A percentile compares a stretch with the other conserved stretches of the same genome.
phyloP scores from a whole-genome alignment of 2,888 invertebrate genomes.

The Frankliniella fusca region DNA sequence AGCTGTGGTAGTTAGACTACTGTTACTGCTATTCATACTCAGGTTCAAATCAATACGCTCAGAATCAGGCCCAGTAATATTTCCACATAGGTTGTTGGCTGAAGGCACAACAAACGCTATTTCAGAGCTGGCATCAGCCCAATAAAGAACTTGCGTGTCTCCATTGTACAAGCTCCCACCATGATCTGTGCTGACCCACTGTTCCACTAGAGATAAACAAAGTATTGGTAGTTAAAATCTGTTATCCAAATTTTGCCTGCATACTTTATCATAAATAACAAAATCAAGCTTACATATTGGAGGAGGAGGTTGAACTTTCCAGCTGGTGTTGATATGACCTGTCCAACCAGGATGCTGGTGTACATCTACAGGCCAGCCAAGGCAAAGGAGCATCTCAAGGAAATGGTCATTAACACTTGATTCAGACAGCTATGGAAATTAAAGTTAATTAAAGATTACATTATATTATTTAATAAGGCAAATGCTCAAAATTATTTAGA shows the following conservation, averaged over 20 bases:
- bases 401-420: conserved; percentile 52
- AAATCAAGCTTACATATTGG: conserved; percentile 17
- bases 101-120: conserved; percentile 91
- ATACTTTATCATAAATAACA: neutral
- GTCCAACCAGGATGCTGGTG: conserved; percentile 91
- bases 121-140: conserved; percentile 93
- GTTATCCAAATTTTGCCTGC: conserved; percentile 35
- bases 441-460: neutral
- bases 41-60: neutral
- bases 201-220: neutral
- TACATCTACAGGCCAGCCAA: conserved; percentile 86
- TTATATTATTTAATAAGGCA: neutral
- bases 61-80: neutral
- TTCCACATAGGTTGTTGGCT: conserved; percentile 32
- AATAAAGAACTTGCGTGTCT: conserved; percentile 79
- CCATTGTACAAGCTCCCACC: conserved; percentile 78
- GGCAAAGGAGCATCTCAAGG: conserved; percentile 58
- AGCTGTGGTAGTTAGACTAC: neutral
- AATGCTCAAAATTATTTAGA: conserved; percentile 19
- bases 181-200: conserved; percentile 45
- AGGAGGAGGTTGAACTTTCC: conserved; percentile 53
- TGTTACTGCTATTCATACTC: neutral
- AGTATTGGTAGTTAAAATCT: neutral
- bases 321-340: conserved; percentile 82
- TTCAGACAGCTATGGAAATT: conserved; percentile 46